phyloP scores from a whole-genome alignment of 2,113 vertebrate genomes.

The Phalacrocorax pelagicus region DNA sequence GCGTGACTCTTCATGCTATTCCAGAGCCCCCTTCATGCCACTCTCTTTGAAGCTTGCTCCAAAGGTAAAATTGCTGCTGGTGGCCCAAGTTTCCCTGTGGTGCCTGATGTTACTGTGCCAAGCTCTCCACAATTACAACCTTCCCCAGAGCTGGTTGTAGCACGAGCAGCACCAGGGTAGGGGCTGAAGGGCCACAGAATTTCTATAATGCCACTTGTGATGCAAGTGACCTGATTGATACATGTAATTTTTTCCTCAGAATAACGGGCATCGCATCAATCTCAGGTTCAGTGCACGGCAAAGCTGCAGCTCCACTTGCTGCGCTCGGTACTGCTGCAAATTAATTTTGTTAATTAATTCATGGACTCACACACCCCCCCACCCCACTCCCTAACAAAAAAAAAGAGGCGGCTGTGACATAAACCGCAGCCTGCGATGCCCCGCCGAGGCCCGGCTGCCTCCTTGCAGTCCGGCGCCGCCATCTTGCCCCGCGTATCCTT shows the following conservation, averaged over 20 bases:
- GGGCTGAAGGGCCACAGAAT: fast-evolving
- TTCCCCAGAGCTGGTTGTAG: not conserved
- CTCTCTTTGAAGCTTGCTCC: not conserved
- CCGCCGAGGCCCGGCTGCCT: too few species aligned
- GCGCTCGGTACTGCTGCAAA: not conserved
- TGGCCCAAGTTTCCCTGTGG: fast-evolving
- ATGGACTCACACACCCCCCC: too few species aligned
- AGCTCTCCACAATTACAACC: not conserved
- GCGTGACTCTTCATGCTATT: fast-evolving
- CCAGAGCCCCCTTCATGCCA: fast-evolving
- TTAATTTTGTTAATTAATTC: not conserved
- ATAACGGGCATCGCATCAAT: fast-evolving
- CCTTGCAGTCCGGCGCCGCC: not conserved
- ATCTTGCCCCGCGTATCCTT: not conserved
- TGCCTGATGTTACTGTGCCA: not conserved
- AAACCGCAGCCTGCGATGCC: too few species aligned
- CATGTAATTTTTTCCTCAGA: not conserved
- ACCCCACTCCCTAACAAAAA: too few species aligned
- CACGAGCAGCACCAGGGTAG: fast-evolving
- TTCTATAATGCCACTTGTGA: fast-evolving
- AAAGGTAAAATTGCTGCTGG: fast-evolving
- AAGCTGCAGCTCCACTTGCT: not conserved
- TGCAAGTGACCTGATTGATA: not conserved
- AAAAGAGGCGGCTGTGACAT: too few species aligned
- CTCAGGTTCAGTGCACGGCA: fast-evolving